phyloP scores from a whole-genome alignment of 2,888 invertebrate species.

The Hyles lineata region DNA sequence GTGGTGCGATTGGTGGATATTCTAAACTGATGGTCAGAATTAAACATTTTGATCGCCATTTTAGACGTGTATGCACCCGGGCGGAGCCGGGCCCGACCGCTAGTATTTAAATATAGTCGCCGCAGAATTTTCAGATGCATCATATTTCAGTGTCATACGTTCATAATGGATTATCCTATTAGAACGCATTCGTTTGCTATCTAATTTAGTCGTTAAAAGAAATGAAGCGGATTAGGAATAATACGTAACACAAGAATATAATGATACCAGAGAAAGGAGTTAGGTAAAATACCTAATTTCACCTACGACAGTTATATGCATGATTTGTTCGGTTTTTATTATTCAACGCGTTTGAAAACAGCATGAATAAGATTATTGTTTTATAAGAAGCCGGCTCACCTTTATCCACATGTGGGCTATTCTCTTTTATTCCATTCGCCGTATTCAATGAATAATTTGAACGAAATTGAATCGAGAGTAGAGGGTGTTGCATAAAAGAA shows the following conservation, averaged over 20 bases:
- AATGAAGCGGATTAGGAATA: not conserved
- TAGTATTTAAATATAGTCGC: no score
- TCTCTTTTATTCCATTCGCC: slow-evolving; percentile 31
- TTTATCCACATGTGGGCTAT: not conserved
- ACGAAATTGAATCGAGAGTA: slow-evolving; percentile 43
- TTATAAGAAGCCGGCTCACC: not conserved
- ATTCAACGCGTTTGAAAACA: slow-evolving; percentile 23
- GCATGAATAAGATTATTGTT: not conserved
- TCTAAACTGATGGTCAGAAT: no score
- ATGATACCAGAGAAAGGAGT: not conserved
- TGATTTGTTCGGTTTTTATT: slow-evolving; percentile 21
- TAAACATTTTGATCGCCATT: no score
- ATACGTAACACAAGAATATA: not conserved
- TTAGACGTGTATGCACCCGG: no score
- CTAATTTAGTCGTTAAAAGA: no score
- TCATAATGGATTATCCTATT: no score
- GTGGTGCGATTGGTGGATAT: no score
- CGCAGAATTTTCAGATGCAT: no score
- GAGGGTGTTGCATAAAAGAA: slow-evolving; percentile 20
- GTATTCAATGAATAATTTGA: slow-evolving; percentile 44
- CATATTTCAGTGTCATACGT: no score
- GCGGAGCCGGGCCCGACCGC: no score
- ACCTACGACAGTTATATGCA: not conserved
- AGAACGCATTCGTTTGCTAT: no score
- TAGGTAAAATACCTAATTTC: slow-evolving; percentile 4